Base-by-base conservation (phyloP, 1,140 invertebrate species). In the Capitella teleta region DNA sequence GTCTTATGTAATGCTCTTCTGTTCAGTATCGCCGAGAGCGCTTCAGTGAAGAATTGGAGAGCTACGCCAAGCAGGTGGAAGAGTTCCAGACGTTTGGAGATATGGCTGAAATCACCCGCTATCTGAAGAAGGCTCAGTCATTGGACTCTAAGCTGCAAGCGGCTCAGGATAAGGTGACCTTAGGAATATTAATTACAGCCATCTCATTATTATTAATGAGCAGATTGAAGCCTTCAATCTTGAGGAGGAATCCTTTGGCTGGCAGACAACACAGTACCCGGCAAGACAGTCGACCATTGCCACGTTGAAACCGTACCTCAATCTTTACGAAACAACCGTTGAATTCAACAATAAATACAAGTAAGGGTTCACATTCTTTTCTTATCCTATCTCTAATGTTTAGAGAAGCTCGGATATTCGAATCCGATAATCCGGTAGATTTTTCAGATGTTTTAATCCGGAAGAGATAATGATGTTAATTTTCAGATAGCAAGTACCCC, bases 61-160 rank as follows among this genome's bases (percentile, higher is more conserved):
- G 81, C 10, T 92, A 87, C 62, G 80, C 79, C 23, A 81, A 81
- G 54, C 82, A 91, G 64, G 82, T 87, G 26, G 82, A 92, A 45
- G 85, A 92, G 58, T 82, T 95, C 61, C 81, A 88, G 56, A 80
- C 84, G 45, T 90, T 86, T 77, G 90, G 89, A 2, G 86, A 93
- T 54, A 78, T 92, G n/a, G 79, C 83, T 16, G 82, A 91, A 42
- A 76, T 96, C 36, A 76, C 82, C 24, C 82, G 84, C 56, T 97
- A 97, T 66, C 79, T 87, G 24, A 82, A 82, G 30, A 84, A 87
- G 50, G 85, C 89, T 1, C 78, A 77, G 10, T 73, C 78, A 32
- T 65, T 95, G 0, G 82, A 92, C 61, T 76, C 80, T 52, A 83
- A 77, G 64, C 73, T 82, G 8, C 65, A 75, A 49, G 61, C 69